Percentiles rank a stretch among this genome's conserved stretches.
Evolutionary conservation across 2,113 vertebrate species (phyloP).

Genomic region (Notiomystis cincta): DNA sequence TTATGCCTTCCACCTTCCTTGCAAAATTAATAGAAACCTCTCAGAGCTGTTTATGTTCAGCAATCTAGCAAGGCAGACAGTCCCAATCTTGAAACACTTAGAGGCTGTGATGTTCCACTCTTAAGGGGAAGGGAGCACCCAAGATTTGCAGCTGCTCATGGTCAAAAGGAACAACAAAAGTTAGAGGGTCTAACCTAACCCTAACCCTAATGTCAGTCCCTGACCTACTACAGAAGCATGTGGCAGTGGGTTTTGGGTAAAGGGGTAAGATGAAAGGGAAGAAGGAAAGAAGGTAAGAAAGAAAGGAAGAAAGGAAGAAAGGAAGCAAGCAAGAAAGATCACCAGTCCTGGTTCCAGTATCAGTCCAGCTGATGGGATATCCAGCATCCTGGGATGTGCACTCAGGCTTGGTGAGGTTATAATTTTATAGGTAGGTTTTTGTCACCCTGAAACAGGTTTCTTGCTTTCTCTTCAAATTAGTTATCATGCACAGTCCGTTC

Average conservation of each 20-base stretch:
- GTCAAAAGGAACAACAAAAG: neutral
- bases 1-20: neutral
- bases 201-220: too few species aligned
- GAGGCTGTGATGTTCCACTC: neutral
- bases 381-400: neutral
- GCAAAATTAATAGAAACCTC: neutral
- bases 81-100: neutral
- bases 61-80: neutral
- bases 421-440: neutral
- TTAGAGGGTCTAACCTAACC: neutral
- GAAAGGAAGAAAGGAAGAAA: neutral
- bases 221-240: neutral
- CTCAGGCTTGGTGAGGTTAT: neutral
- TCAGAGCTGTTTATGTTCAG: neutral
- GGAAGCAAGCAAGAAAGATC: neutral
- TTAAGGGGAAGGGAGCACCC: neutral
- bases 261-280: neutral
- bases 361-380: neutral
- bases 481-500: neutral
- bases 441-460: neutral
- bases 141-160: neutral
- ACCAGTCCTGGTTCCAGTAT: neutral
- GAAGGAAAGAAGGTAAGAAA: accelerated
- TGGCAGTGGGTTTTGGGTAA: neutral
- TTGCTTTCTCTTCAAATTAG: neutral